Conservation (phyloP, 2,888 invertebrate species). For the Torymus auratus region DNA sequence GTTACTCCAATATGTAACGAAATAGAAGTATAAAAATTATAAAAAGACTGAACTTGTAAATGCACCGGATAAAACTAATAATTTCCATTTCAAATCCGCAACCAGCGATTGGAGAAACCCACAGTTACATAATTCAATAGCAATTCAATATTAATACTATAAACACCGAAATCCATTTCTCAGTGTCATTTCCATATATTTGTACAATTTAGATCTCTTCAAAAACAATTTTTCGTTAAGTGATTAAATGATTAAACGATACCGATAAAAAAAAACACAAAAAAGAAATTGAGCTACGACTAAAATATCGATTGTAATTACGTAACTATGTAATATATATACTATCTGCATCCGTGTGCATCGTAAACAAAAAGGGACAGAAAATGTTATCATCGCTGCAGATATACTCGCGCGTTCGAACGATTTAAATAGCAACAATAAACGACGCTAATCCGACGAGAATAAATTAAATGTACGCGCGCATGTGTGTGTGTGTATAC, state of each 20-base stretch:
- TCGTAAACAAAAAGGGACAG: conserved; percentile 9
- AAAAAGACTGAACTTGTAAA: too few relatives aligned
- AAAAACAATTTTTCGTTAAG: conserved; percentile 9
- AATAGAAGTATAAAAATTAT: too few relatives aligned
- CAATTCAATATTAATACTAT: too few relatives aligned
- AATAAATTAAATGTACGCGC: neutral
- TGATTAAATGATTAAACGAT: neutral
- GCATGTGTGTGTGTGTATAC: neutral
- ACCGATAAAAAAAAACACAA: conserved; percentile 22
- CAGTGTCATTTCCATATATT: neutral
- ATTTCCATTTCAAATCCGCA: too few relatives aligned
- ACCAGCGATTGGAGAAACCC: too few relatives aligned
- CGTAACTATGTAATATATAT: neutral
- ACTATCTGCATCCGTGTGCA: conserved; percentile 8
- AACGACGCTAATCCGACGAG: neutral
- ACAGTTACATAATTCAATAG: too few relatives aligned
- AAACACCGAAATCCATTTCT: neutral
- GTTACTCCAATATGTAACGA: too few relatives aligned
- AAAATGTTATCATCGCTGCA: neutral
- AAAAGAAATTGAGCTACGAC: conserved; percentile 2
- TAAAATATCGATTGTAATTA: conserved; percentile 23
- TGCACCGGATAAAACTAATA: too few relatives aligned
- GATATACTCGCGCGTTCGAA: conserved; percentile 5
- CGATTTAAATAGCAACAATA: conserved; percentile 8
- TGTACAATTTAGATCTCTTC: conserved; percentile 12